Conservation (phyloP, 2,797 vertebrate species). For the Amblyopsis hoosieri region DNA sequence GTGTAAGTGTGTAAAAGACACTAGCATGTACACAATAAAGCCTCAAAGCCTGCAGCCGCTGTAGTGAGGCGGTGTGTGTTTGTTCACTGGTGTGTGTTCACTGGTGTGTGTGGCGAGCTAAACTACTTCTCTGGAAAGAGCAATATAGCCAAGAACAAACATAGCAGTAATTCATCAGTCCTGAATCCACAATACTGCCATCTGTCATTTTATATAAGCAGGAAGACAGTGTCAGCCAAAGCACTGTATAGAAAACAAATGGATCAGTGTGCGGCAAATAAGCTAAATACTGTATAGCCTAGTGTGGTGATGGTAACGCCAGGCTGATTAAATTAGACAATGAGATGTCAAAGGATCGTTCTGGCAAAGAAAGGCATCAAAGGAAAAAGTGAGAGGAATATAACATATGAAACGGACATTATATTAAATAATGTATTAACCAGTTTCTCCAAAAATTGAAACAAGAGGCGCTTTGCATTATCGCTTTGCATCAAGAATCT, state of each 20-base stretch:
- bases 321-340: slow-evolving; percentile 2
- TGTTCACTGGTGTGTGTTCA: slow-evolving; percentile 8
- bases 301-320: neutral
- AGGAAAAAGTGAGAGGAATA: slow-evolving; percentile 45
- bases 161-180: slow-evolving; percentile 64
- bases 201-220: slow-evolving; percentile 41
- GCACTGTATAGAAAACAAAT: slow-evolving; percentile 30
- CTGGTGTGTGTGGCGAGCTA: slow-evolving; percentile 1
- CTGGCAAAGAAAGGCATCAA: slow-evolving; percentile 26
- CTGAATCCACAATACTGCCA: slow-evolving; percentile 39
- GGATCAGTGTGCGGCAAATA: slow-evolving; percentile 51
- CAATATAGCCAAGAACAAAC: slow-evolving; percentile 67
- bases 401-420: slow-evolving; percentile 55
- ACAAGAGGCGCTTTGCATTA: slow-evolving; percentile 44
- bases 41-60: slow-evolving; percentile 24
- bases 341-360: slow-evolving; percentile 10
- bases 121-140: slow-evolving; percentile 49
- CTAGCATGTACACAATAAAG: neutral
- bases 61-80: neutral
- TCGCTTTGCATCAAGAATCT: slow-evolving; percentile 24
- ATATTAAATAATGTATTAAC: slow-evolving; percentile 62
- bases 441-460: slow-evolving; percentile 35
- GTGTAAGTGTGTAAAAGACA: neutral
- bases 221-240: slow-evolving; percentile 46
- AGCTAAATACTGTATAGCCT: slow-evolving; percentile 10